phyloP scores from a whole-genome alignment of 2,797 vertebrate species.

The Ctenochaetus hawaiiensis region DNA sequence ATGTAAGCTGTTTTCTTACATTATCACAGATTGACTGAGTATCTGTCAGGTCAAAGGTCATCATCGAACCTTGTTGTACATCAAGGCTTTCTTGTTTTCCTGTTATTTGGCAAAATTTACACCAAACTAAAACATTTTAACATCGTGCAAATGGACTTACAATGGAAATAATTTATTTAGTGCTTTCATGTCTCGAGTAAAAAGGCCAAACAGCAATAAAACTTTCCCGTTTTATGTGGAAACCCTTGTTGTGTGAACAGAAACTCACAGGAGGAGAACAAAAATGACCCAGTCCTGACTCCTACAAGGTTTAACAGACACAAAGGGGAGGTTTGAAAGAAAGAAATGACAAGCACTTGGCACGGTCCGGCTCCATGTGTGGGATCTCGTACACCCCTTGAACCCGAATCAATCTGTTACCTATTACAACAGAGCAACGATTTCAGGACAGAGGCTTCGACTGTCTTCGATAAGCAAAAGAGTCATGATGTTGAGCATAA shows the following conservation, averaged over 20 bases:
- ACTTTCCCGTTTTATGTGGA: too few species aligned
- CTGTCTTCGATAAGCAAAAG: slow-evolving; percentile 6
- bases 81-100: too few species aligned
- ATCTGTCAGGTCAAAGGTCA: too few species aligned
- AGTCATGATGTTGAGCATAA: slow-evolving; percentile 1
- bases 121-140: too few species aligned
- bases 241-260: neutral
- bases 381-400: neutral
- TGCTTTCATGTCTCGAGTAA: too few species aligned
- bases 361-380: slow-evolving; percentile 2
- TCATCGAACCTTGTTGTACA: too few species aligned
- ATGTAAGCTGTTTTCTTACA: too few species aligned
- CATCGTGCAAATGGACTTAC: too few species aligned
- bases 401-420: neutral
- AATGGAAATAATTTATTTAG: too few species aligned
- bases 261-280: slow-evolving; percentile 33
- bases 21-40: too few species aligned
- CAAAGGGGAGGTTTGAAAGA: slow-evolving; percentile 22
- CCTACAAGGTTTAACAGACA: slow-evolving; percentile 46
- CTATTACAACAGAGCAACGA: slow-evolving; percentile 19
- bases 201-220: too few species aligned
- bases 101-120: too few species aligned
- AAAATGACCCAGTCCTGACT: slow-evolving; percentile 52
- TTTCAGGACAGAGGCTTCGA: neutral
- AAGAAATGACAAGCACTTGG: slow-evolving; percentile 15